These are phyloP conservation scores for Aradophagus sp. DNA, from an alignment of 1,140 invertebrate species.

Conservation along the genomic window DNA sequence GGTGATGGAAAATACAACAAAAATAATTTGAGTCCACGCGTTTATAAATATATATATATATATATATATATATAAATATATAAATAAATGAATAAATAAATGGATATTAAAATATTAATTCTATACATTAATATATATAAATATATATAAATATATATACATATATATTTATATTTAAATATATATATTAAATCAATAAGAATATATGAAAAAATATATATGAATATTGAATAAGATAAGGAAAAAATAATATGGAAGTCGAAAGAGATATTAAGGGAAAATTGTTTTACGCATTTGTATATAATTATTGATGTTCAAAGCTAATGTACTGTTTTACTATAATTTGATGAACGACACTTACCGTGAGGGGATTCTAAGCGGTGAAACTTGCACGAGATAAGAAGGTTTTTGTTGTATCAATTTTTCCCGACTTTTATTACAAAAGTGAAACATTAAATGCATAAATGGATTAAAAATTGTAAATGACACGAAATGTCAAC, in stretches of 20 bases:
- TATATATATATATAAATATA: slow-evolving; percentile 50
- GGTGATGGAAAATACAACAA: slow-evolving; percentile 58
- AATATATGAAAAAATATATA: slow-evolving; percentile 66
- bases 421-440: slow-evolving; percentile 18
- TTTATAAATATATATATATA: slow-evolving; percentile 67
- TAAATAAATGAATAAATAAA: slow-evolving; percentile 56
- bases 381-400: slow-evolving; percentile 36
- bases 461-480: slow-evolving; percentile 45
- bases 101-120: slow-evolving; percentile 69
- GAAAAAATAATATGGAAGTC: slow-evolving; percentile 56
- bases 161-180: no score
- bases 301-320: slow-evolving; percentile 69
- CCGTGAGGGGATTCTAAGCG: slow-evolving; percentile 46
- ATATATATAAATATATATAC: no score
- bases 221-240: slow-evolving; percentile 64
- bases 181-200: slow-evolving; percentile 61
- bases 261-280: slow-evolving; percentile 57
- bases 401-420: slow-evolving; percentile 34
- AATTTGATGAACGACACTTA: slow-evolving; percentile 63
- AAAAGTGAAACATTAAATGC: slow-evolving; percentile 44
- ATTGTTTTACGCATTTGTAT: slow-evolving; percentile 70
- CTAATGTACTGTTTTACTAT: slow-evolving; percentile 63
- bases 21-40: slow-evolving; percentile 69
- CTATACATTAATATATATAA: slow-evolving; percentile 65
- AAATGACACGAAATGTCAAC: slow-evolving; percentile 39